Base-by-base conservation (phyloP, 2,888 invertebrate genomes). In the Luperina testacea region DNA sequence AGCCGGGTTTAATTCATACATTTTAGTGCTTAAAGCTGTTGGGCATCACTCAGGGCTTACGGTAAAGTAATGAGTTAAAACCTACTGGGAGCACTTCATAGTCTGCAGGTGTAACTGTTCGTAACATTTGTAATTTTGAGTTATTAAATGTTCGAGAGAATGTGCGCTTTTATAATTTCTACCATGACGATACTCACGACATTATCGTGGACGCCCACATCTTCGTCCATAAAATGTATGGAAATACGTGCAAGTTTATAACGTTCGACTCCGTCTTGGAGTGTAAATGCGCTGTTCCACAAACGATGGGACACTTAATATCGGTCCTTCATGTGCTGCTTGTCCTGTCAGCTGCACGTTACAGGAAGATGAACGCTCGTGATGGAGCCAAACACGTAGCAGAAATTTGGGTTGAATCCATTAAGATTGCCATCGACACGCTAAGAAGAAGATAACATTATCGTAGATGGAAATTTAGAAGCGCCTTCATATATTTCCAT, bases 1-100 rank as follows among this genome's bases (percentile, higher is more conserved):
- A 90, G 87, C 82, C 70, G 82, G 78, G 77, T 90, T 90, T 91
- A 92, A 92, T 92, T 92, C 91, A 90, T 92, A 82, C 82, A 86
- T 87, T 92, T 94, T 93, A 93, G 90, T 91, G 84, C 81, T 90
- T 83, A 79, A 11, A 86, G 81, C 84, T 84, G 83, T 80, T 75
- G 82, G 84, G 78, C 87, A 83, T 85, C 81, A 78, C 81, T 88
- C 77, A 79, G 51, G 68, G 68, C 64, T 82, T 90, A 90, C 90
- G 88, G 91, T 91, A 90, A 89, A 90, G 80, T 89, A 89, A 91
- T 91, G 88, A 81, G 79, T 72, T 78, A 72, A 53, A 57, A 5
- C 27, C 13, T n/a, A 20, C 57, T 59, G 32, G 15, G 48, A 65
- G 15, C 42, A 75, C 32, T 70, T 67, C 61, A 38, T 68, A 24